phyloP scores from a whole-genome alignment of 2,797 vertebrate genomes.

The Peromyscus aztecus region DNA sequence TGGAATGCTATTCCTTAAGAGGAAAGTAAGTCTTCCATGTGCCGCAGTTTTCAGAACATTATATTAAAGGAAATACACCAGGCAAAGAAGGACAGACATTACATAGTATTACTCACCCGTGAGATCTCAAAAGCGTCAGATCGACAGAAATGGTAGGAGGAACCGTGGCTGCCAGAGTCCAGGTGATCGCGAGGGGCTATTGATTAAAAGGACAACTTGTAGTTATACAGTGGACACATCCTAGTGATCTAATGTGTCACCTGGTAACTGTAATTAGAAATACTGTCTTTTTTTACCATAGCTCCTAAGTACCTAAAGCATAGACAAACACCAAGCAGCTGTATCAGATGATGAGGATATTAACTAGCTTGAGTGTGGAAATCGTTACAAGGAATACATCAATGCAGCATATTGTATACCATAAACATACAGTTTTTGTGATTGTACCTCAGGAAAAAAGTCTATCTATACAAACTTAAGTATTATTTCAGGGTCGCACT shows the following conservation, averaged over 20 bases:
- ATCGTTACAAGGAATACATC: not conserved
- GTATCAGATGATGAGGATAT: not conserved
- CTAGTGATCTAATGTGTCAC: not conserved
- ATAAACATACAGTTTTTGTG: not conserved
- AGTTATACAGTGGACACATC: not conserved
- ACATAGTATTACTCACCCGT: not conserved
- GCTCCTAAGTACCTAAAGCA: not conserved
- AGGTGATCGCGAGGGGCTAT: not conserved
- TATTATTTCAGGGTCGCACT: not conserved
- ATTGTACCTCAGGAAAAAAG: not conserved
- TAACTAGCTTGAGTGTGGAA: not conserved
- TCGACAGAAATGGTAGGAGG: not conserved
- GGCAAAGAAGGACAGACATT: not conserved
- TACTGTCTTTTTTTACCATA: not conserved
- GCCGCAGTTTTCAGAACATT: not conserved
- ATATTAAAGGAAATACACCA: slow-evolving; percentile 11
- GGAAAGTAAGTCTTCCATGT: not conserved
- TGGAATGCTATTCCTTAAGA: not conserved
- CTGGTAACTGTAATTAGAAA: not conserved
- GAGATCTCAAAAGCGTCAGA: not conserved
- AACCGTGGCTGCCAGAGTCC: not conserved
- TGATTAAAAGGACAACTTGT: not conserved
- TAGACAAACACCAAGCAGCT: not conserved
- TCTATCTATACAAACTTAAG: not conserved
- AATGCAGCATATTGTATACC: not conserved